Evolutionary conservation across 64 coral and sea anemone genomes (phyloP).

Genomic region (Pachyseris speciosa): DNA sequence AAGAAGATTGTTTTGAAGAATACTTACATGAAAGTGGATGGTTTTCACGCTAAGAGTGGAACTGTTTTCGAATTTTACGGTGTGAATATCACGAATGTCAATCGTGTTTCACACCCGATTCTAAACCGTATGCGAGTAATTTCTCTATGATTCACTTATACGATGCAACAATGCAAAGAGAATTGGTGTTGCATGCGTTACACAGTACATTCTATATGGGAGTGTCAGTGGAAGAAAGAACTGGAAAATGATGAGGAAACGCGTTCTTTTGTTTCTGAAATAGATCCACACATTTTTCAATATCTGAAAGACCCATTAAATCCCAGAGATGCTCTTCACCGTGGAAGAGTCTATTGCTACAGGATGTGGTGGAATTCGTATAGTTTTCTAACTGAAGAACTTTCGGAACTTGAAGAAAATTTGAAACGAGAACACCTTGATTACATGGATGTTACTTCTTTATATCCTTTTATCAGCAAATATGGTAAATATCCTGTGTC

Average conservation of each 20-base stretch:
- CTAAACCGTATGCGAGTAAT: background rate
- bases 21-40: background rate
- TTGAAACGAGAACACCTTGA: background rate
- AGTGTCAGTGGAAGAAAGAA: background rate
- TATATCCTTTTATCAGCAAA: conserved; percentile 21
- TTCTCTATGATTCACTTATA: background rate
- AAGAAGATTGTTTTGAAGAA: background rate
- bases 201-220: conserved; percentile 18
- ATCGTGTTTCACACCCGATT: background rate
- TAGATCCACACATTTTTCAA: too few relatives aligned
- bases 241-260: background rate
- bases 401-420: too few relatives aligned
- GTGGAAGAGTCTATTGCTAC: too few relatives aligned
- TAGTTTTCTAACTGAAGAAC: background rate
- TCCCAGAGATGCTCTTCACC: too few relatives aligned
- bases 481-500: background rate
- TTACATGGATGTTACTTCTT: background rate
- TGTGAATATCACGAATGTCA: conserved; percentile 35
- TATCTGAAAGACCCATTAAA: too few relatives aligned
- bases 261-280: background rate
- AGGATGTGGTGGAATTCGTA: background rate
- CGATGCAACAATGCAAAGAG: background rate
- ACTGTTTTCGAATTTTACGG: background rate
- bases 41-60: background rate
- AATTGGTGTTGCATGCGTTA: too few relatives aligned